Evolutionary conservation across 1,140 invertebrate genomes (phyloP).

Genomic region (Drosophila repletoides): DNA sequence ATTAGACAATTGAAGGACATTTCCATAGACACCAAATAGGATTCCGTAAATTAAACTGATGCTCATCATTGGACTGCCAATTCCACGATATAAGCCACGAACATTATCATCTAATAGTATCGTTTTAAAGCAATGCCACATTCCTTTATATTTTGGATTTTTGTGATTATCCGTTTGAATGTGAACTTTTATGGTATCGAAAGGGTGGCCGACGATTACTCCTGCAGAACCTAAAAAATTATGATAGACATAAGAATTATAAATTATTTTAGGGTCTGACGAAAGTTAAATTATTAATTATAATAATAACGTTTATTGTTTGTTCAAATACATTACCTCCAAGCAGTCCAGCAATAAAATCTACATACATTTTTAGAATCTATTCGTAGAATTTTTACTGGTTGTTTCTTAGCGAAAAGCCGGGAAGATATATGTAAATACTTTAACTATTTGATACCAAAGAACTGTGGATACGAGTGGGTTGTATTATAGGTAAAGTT

Average conservation of each 20-base stretch:
- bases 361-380: conserved; percentile 91
- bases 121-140: conserved; percentile 89
- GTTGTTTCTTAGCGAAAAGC: too few species aligned
- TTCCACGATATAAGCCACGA: conserved; percentile 90
- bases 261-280: too few species aligned
- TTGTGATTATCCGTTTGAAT: conserved; percentile 89
- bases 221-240: conserved; percentile 90
- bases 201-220: conserved; percentile 92
- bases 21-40: conserved; percentile 95
- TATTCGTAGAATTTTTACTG: too few species aligned
- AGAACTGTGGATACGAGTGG: too few species aligned
- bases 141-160: conserved; percentile 89
- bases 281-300: too few species aligned
- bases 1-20: conserved; percentile 86
- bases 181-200: conserved; percentile 96
- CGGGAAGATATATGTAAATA: too few species aligned
- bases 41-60: conserved; percentile 94
- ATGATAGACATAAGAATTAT: neutral
- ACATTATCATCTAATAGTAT: conserved; percentile 90
- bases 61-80: conserved; percentile 92
- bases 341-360: conserved; percentile 91
- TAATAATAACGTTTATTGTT: neutral
- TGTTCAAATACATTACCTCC: conserved; percentile 86
- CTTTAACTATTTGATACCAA: too few species aligned
- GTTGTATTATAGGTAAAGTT: too few species aligned